Conservation (phyloP, 1,140 invertebrate species). For the Araneus ventricosus region DNA sequence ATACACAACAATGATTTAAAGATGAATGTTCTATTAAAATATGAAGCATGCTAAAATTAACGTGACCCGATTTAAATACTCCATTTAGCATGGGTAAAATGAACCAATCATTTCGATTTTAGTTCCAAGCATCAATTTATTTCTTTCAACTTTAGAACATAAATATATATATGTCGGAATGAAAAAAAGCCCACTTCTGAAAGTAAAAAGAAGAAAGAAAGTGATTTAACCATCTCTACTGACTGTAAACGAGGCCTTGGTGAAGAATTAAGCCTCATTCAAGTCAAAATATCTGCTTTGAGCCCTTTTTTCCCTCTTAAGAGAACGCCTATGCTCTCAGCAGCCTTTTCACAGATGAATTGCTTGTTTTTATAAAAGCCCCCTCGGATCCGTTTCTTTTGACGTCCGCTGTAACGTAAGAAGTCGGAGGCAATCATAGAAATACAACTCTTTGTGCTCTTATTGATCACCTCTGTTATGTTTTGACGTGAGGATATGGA, state of each 20-base stretch:
- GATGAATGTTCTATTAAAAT: no score
- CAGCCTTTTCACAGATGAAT: conserved; percentile 70
- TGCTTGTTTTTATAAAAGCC: conserved; percentile 69
- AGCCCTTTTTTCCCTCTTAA: background rate
- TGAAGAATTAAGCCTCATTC: conserved; percentile 52
- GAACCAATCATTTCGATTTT: no score
- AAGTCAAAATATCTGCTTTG: conserved; percentile 66
- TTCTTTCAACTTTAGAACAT: no score
- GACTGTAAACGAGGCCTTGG: conserved; percentile 57
- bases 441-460: conserved; percentile 58
- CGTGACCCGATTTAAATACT: no score
- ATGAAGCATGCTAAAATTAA: no score
- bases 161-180: no score
- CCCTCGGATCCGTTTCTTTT: background rate
- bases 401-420: conserved; percentile 52
- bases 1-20: no score
- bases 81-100: no score
- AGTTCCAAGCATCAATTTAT: no score
- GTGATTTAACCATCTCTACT: background rate
- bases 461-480: conserved; percentile 68
- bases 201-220: background rate
- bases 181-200: background rate
- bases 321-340: background rate
- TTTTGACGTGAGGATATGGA: conserved; percentile 58
- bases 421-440: conserved; percentile 56